phyloP scores from a whole-genome alignment of 2,888 invertebrate species.

The Melolontha melolontha region DNA sequence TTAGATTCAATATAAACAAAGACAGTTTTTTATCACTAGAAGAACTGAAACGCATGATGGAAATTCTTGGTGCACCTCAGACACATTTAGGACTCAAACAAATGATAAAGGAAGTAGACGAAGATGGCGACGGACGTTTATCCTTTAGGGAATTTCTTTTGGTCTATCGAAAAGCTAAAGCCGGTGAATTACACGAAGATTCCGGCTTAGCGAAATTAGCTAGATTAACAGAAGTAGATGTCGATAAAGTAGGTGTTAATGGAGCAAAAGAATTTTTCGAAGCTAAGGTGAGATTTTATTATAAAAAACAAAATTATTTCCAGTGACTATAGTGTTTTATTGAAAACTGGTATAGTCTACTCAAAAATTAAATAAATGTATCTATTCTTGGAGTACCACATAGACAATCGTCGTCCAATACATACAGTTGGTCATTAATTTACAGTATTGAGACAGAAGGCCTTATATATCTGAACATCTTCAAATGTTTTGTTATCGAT shows the following conservation, averaged over 20 bases:
- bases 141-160: constrained; percentile 91
- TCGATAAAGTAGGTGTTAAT: constrained; percentile 93
- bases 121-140: constrained; percentile 86
- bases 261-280: constrained; percentile 97
- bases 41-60: constrained; percentile 97
- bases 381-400: too few relatives aligned
- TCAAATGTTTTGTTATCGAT: too few relatives aligned
- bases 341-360: too few relatives aligned
- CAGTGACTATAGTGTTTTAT: too few relatives aligned
- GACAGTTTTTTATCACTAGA: constrained; percentile 91
- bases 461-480: too few relatives aligned
- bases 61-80: constrained; percentile 93
- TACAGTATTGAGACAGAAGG: too few relatives aligned
- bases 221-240: constrained; percentile 89
- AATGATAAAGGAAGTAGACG: constrained; percentile 94
- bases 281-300: constrained; percentile 79
- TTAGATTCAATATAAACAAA: constrained; percentile 88
- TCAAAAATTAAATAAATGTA: too few relatives aligned
- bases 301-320: too few relatives aligned
- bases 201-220: constrained; percentile 90
- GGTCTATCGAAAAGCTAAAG: constrained; percentile 89
- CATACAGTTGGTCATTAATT: too few relatives aligned
- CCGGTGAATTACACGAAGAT: constrained; percentile 88
- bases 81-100: constrained; percentile 94
- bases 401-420: too few relatives aligned